Evolutionary conservation across 2,888 invertebrate species (phyloP), one percentile per base, ranked within the genome.

Genomic region (Nephrotoma flavescens): DNA sequence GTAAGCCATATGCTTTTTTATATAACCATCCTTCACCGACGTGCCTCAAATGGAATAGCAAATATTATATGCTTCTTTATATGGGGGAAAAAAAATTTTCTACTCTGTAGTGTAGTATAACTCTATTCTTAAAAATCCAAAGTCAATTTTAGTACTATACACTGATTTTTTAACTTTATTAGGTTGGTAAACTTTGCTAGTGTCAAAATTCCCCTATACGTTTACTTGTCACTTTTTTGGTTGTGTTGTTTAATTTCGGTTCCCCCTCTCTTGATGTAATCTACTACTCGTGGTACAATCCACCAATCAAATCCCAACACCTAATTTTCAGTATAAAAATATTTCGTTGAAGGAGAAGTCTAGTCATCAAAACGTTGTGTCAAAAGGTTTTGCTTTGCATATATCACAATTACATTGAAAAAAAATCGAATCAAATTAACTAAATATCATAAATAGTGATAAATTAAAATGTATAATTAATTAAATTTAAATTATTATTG

Each of bases 281-380:
- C 19, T 45, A 44, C 45, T 44, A 19, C 85, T 85, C 85, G 85
- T 85, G 85, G 85, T 85, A 1, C 19, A 47, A 41, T 57, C 11
- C 52, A 86, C 86, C 86, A 86, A 86, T 86, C 86, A 86, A 86
- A 86, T 52, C 41, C 57, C 86, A 86, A 41, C 86, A 86, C 86
- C 42, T 57, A 52, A 41, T 71, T 45, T 45, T 41, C 47, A 41
- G 86, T 86, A 41, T 42, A 47, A 86, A 45, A 86, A 86, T 31
- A 31, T 47, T 31, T 42, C 47, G 12, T 47, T 12, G 84, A 42
- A 84, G 71, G 71, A 71, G 84, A 84, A 41, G n/a, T 83, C 41
- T 15, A 84, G 42, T 42, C 42, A 84, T 84, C 84, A 84, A 84
- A 84, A 42, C 41, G 41, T 84, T 83, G 83, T 83, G 71, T 71